Evolutionary conservation across 1,140 invertebrate genomes (phyloP).

Genomic region (Atta cephalotes): DNA sequence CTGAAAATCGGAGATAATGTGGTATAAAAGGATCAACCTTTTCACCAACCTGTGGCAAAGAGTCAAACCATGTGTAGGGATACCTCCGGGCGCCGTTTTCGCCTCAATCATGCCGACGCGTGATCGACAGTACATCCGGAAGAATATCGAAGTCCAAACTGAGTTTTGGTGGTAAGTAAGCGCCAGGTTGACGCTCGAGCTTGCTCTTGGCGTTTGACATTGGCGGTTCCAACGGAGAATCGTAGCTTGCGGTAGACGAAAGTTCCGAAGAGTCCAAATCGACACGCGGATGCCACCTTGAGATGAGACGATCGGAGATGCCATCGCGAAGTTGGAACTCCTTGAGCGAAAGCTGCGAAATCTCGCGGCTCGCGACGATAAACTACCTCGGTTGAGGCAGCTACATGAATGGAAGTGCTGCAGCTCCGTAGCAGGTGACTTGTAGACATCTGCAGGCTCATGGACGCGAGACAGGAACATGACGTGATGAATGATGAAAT

Average conservation of each 20-base stretch:
- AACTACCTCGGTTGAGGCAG: slow-evolving; percentile 46
- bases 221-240: slow-evolving; percentile 31
- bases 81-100: slow-evolving; percentile 69
- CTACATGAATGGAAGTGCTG: slow-evolving; percentile 10
- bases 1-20: slow-evolving; percentile 71
- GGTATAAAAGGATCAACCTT: slow-evolving; percentile 75
- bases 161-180: slow-evolving; percentile 25
- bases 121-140: slow-evolving; percentile 37
- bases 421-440: slow-evolving; percentile 8
- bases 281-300: slow-evolving; percentile 7
- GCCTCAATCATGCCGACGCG: slow-evolving; percentile 52
- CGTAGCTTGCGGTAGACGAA: slow-evolving; percentile 8
- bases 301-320: neutral
- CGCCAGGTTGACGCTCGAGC: slow-evolving; percentile 11
- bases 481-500: slow-evolving; percentile 54
- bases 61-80: slow-evolving; percentile 75
- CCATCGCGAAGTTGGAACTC: slow-evolving; percentile 19
- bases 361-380: slow-evolving; percentile 1
- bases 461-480: slow-evolving; percentile 46
- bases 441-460: neutral
- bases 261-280: slow-evolving; percentile 21
- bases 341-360: slow-evolving; percentile 19
- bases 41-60: slow-evolving; percentile 79
- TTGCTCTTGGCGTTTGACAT: slow-evolving; percentile 1
- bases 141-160: slow-evolving; percentile 54